Base-by-base conservation (phyloP, 2,113 vertebrate genomes). In the Microcebus griseorufus region DNA sequence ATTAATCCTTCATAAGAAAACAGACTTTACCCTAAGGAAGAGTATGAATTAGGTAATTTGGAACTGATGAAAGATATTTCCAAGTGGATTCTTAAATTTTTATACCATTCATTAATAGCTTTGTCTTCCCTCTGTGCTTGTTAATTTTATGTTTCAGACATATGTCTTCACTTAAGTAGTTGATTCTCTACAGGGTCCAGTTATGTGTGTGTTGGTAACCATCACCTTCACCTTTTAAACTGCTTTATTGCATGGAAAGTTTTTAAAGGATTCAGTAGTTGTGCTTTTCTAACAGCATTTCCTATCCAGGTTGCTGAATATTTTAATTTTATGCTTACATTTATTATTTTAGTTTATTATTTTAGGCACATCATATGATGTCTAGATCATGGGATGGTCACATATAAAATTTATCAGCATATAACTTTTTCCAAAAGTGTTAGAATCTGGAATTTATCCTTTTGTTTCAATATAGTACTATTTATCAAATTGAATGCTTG, bases 61-160 rank as follows among this genome's bases (percentile, higher is more conserved):
- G 90, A 96, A 88, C 97, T 96, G 96, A 98, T 96, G 93, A 96
- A 97, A 97, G 96, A 86, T 85, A 7, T 93, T 98, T 98, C 97
- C 98, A 97, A 3, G 79, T 96, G 92, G 95, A 95, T 98, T 98
- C 97, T 98, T 98, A 87, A 97, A 97, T 94, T 94, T 96, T 98
- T 97, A 92, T 97, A 97, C 85, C 93, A 70, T 98, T 98, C 97
- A 39, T 98, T 98, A 98, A 96, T 87, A 96, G 96, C 94, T 94
- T 96, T 94, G 93, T 97, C 89, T 98, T 97, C 96, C 94, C 98
- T 93, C 83, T 97, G 82, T 95, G 96, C 97, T 98, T 97, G 72
- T 98, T 98, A 98, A 97, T 98, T 98, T 98, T 97, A 72, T 96
- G 96, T 93, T 97, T 96, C 96, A 93, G 84, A 69, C 82, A 94